A percentile compares a stretch with the other conserved stretches of the same genome.
phyloP scores from a whole-genome alignment of 2,797 vertebrate species.

The Karalla daura region DNA sequence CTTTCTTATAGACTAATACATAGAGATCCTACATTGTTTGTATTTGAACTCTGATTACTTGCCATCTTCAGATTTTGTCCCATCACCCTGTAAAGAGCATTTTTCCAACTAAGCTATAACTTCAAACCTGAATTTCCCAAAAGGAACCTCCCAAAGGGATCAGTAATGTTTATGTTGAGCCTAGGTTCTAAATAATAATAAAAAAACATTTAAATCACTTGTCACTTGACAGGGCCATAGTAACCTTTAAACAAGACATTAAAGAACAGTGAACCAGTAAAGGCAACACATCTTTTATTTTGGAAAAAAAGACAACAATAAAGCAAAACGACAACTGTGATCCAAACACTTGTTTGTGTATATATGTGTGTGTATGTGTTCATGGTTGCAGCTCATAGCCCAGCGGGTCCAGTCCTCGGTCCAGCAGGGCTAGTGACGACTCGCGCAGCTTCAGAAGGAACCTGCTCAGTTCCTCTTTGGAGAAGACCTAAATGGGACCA shows the following conservation, averaged over 20 bases:
- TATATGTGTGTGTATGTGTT: slow-evolving; percentile 13
- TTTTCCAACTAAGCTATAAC: too few relatives aligned
- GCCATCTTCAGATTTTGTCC: too few relatives aligned
- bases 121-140: too few relatives aligned
- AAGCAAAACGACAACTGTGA: slow-evolving; percentile 3
- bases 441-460: slow-evolving; percentile 93
- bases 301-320: slow-evolving; percentile 38
- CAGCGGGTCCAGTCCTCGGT: slow-evolving; percentile 92
- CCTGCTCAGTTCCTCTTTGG: slow-evolving; percentile 92
- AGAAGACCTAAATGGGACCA: slow-evolving; percentile 96
- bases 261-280: neutral
- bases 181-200: too few relatives aligned
- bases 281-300: slow-evolving; percentile 63
- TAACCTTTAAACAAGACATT: slow-evolving; percentile 12
- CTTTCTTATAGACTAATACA: too few relatives aligned
- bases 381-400: slow-evolving; percentile 93
- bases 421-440: slow-evolving; percentile 93
- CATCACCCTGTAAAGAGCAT: too few relatives aligned
- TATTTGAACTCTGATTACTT: too few relatives aligned
- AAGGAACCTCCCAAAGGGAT: too few relatives aligned
- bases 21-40: too few relatives aligned
- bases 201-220: too few relatives aligned
- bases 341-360: slow-evolving; percentile 16
- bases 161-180: too few relatives aligned
- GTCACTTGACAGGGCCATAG: neutral